Evolutionary conservation across 1,140 invertebrate species (phyloP).

Genomic region (Rhyacophila brunnea): DNA sequence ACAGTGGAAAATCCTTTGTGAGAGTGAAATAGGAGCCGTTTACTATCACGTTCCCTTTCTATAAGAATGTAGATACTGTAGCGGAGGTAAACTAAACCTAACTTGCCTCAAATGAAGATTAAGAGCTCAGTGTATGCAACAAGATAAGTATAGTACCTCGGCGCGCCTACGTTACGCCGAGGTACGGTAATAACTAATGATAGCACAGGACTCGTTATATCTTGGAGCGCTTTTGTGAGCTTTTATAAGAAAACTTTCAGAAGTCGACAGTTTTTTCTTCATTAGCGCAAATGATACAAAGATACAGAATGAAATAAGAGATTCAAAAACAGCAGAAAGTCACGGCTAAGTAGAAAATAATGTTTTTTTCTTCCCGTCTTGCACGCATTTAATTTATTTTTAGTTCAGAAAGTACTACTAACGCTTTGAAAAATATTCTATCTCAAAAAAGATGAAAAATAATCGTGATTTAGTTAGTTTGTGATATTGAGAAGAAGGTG

Average conservation of each 20-base stretch:
- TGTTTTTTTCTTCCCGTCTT: no score
- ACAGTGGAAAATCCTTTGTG: constrained; percentile 8
- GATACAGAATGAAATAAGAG: no score
- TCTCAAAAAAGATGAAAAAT: no score
- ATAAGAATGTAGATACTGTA: neutral
- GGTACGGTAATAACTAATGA: constrained; percentile 15
- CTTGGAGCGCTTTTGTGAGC: neutral
- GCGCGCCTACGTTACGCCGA: neutral
- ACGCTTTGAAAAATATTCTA: no score
- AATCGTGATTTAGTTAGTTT: no score
- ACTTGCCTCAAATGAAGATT: constrained; percentile 22
- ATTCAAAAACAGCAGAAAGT: no score
- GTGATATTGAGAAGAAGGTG: no score
- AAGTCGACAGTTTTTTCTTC: neutral
- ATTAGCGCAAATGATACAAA: no score
- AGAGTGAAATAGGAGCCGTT: neutral
- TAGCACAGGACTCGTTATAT: constrained; percentile 6
- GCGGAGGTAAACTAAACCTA: constrained; percentile 8
- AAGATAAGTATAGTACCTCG: constrained; percentile 6
- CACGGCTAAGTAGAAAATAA: no score
- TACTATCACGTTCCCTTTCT: constrained; percentile 8
- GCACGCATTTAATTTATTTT: no score
- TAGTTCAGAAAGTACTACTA: no score
- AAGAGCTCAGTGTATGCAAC: constrained; percentile 10
- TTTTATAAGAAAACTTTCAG: neutral